These are phyloP conservation scores for Macrosteles quadrilineatus DNA, from an alignment of 1,140 invertebrate species.

Conservation along the genomic window DNA sequence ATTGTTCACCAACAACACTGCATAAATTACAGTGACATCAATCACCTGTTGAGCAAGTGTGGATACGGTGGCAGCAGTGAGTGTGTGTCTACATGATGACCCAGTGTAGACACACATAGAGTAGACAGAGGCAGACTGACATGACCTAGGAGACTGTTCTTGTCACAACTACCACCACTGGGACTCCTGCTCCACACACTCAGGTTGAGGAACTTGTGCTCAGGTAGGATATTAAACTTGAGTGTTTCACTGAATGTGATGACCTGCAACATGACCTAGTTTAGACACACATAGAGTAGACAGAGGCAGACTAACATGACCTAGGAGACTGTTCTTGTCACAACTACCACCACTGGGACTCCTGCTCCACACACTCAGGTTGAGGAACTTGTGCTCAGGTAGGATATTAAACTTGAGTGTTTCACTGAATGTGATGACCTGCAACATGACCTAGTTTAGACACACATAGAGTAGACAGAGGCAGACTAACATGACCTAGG, in stretches of 20 bases:
- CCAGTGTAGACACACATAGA: slow-evolving; percentile 67
- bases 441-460: slow-evolving; percentile 55
- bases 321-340: slow-evolving; percentile 65
- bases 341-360: too few relatives aligned
- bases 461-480: slow-evolving; percentile 64
- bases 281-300: slow-evolving; percentile 61
- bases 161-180: slow-evolving; percentile 58
- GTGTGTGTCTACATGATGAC: slow-evolving; percentile 74
- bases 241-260: slow-evolving; percentile 76
- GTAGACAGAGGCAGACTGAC: slow-evolving; percentile 75
- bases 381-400: slow-evolving; percentile 73
- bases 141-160: slow-evolving; percentile 71
- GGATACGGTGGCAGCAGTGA: slow-evolving; percentile 71
- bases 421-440: slow-evolving; percentile 74
- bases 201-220: slow-evolving; percentile 78
- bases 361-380: slow-evolving; percentile 86
- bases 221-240: slow-evolving; percentile 66
- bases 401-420: slow-evolving; percentile 69
- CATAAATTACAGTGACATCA: too few relatives aligned
- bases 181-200: too few relatives aligned
- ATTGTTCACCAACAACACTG: too few relatives aligned
- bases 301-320: slow-evolving; percentile 80
- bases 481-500: slow-evolving; percentile 78
- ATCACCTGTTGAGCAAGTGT: slow-evolving; percentile 52
- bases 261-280: slow-evolving; percentile 55